Conservation (phyloP, 2,797 vertebrate species). For the Anabas testudineus region DNA sequence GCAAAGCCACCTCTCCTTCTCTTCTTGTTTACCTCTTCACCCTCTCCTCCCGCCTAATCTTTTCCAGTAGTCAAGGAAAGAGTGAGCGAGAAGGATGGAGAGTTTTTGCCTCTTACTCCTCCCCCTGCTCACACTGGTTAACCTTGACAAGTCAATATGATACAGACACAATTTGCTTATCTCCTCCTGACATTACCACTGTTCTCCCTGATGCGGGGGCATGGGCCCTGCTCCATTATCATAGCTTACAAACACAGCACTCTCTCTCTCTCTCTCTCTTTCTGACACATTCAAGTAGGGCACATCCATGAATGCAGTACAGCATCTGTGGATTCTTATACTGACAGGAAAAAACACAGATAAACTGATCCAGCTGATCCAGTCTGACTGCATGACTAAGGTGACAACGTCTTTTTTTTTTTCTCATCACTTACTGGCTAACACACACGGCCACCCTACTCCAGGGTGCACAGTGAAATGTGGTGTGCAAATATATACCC, state of each 20-base stretch:
- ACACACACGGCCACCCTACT: constrained; percentile 27
- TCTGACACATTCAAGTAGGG: background rate
- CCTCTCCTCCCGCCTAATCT: constrained; percentile 43
- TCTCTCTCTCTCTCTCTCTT: constrained; percentile 57
- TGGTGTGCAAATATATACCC: constrained; percentile 53
- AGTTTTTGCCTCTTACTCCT: constrained; percentile 62
- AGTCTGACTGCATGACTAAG: constrained; percentile 2
- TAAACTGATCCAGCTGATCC: background rate
- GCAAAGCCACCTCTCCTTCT: constrained; percentile 51
- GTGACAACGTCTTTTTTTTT: constrained; percentile 40
- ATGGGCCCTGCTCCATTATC: constrained; percentile 78
- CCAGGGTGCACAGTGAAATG: constrained; percentile 50
- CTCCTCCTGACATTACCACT: constrained; percentile 85
- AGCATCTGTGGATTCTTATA: constrained; percentile 24
- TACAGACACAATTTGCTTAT: constrained; percentile 86
- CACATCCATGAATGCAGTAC: background rate
- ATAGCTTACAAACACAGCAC: constrained; percentile 82
- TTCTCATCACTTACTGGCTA: constrained; percentile 35
- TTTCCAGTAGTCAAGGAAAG: constrained; percentile 59
- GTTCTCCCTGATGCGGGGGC: constrained; percentile 77
- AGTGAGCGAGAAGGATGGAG: constrained; percentile 53
- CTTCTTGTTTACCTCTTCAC: constrained; percentile 40
- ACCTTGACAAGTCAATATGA: constrained; percentile 89
- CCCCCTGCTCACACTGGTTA: constrained; percentile 79
- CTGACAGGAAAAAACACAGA: constrained; percentile 20